Evolutionary conservation across 2,797 vertebrate species (phyloP).

Genomic region (Salmo trutta): DNA sequence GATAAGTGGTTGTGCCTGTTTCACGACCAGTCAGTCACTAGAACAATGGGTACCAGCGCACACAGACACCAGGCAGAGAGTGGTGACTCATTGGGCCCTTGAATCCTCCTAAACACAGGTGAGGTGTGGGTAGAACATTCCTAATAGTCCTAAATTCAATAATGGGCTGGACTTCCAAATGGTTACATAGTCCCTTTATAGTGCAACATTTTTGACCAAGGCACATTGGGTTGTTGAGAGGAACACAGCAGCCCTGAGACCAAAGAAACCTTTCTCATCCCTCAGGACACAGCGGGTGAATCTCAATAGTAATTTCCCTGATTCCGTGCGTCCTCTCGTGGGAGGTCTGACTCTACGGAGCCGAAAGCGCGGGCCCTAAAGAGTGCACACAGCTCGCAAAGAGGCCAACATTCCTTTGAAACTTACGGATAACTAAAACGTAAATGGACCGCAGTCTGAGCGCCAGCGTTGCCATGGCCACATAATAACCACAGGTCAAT

Average conservation of each 20-base stretch:
- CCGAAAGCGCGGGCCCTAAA: slow-evolving; percentile 59
- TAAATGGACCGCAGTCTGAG: slow-evolving; percentile 70
- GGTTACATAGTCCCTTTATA: background rate
- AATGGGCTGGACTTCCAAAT: background rate
- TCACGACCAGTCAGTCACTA: slow-evolving; percentile 36
- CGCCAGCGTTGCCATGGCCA: slow-evolving; percentile 53
- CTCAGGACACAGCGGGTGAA: background rate
- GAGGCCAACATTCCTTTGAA: slow-evolving; percentile 75
- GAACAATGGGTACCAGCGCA: slow-evolving; percentile 65
- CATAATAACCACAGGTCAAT: slow-evolving; percentile 57
- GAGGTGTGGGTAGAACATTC: slow-evolving; percentile 28
- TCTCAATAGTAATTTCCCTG: background rate
- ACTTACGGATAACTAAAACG: slow-evolving; percentile 78
- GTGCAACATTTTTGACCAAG: background rate
- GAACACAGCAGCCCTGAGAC: slow-evolving; percentile 35
- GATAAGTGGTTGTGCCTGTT: slow-evolving; percentile 64
- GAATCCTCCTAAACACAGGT: slow-evolving; percentile 17
- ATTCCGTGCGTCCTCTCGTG: slow-evolving; percentile 36
- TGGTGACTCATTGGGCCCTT: slow-evolving; percentile 32
- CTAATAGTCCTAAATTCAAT: background rate
- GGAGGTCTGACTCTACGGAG: slow-evolving; percentile 67
- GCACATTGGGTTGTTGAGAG: background rate
- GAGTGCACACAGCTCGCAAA: slow-evolving; percentile 64
- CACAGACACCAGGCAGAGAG: slow-evolving; percentile 33
- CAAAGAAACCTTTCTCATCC: background rate